Percentiles rank a stretch among this genome's conserved stretches.
Evolutionary conservation across 2,113 vertebrate genomes (phyloP).

Genomic region (Pantherophis guttatus): DNA sequence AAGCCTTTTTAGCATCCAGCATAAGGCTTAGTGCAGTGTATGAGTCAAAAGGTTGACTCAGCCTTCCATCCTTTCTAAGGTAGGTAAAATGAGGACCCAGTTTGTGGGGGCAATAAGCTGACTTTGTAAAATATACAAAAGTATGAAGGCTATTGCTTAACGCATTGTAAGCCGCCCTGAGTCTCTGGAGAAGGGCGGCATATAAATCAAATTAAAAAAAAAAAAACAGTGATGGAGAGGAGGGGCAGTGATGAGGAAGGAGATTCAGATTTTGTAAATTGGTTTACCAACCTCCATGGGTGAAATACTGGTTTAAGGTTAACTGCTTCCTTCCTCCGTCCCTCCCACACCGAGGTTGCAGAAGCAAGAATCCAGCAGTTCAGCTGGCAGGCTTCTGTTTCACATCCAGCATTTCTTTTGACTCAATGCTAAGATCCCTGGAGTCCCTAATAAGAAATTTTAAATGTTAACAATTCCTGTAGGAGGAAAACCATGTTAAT

Average conservation of each 20-base stretch:
- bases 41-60: neutral
- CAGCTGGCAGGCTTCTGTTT: neutral
- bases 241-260: neutral
- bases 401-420: neutral
- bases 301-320: neutral
- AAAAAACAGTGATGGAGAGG: too few relatives aligned
- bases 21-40: neutral
- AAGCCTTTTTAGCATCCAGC: neutral
- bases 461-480: neutral
- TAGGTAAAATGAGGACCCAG: too few relatives aligned
- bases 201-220: too few relatives aligned
- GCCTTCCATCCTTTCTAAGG: too few relatives aligned
- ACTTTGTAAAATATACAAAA: neutral
- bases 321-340: neutral
- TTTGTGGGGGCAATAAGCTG: too few relatives aligned
- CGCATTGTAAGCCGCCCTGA: too few relatives aligned
- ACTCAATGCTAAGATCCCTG: neutral
- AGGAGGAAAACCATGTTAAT: neutral
- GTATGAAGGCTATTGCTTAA: too few relatives aligned
- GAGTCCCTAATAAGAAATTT: neutral
- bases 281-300: neutral
- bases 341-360: neutral
- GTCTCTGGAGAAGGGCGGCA: too few relatives aligned
- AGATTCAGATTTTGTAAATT: neutral
- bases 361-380: neutral